Conservation (phyloP, 2,797 vertebrate species). For the Sebastes reedi region DNA sequence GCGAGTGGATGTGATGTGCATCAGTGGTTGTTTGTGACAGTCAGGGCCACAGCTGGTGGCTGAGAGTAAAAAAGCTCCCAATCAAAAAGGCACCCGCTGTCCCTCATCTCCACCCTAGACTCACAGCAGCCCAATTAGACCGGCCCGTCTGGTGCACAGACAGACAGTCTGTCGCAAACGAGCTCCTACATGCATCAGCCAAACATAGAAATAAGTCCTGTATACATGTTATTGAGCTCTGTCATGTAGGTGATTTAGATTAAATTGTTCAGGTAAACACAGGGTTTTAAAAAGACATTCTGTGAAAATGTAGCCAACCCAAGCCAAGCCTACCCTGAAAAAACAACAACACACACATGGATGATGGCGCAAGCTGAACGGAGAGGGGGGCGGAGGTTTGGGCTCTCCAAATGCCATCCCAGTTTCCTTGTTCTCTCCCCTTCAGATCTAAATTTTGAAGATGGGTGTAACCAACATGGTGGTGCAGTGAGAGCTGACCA, state of each 20-base stretch:
- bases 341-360: no score
- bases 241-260: neutral
- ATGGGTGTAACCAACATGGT: no score
- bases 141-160: conserved; percentile 50
- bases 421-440: no score
- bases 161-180: conserved; percentile 19
- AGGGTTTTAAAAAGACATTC: neutral
- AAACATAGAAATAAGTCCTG: neutral
- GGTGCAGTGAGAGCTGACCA: no score
- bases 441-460: no score
- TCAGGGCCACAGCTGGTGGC: conserved; percentile 64
- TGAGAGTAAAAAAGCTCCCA: conserved; percentile 40
- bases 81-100: conserved; percentile 70
- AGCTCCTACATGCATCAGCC: conserved; percentile 5
- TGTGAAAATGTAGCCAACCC: no score
- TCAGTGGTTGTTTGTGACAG: conserved; percentile 63
- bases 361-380: no score
- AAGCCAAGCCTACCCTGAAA: no score
- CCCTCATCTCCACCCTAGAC: conserved; percentile 34
- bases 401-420: no score
- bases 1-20: conserved; percentile 11
- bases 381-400: no score
- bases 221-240: neutral
- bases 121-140: conserved; percentile 71
- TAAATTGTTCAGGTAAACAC: neutral